phyloP scores from a whole-genome alignment of 2,888 invertebrate genomes.

The Drosophila multiciliata region DNA sequence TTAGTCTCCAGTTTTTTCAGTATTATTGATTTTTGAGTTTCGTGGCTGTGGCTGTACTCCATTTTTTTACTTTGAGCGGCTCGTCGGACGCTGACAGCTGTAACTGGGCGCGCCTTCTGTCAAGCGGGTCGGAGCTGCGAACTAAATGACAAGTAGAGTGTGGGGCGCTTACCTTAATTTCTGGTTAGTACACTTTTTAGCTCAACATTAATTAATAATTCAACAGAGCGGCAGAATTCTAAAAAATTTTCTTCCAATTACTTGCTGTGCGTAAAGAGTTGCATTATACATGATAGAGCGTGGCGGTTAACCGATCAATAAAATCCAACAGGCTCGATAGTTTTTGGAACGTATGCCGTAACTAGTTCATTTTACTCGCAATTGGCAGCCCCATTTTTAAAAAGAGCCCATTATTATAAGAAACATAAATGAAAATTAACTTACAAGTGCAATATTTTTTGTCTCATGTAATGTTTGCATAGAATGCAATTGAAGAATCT shows the following conservation, averaged over 20 bases:
- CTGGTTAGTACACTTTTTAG: constrained; percentile 66
- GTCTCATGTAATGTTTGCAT: background rate
- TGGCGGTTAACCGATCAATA: constrained; percentile 42
- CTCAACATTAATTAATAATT: constrained; percentile 70
- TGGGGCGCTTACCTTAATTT: constrained; percentile 59
- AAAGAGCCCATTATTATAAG: background rate
- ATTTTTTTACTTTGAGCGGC: constrained; percentile 51
- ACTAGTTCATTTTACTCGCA: constrained; percentile 2
- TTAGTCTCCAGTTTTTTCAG: constrained; percentile 35
- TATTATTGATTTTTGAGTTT: constrained; percentile 74
- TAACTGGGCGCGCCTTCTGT: constrained; percentile 13
- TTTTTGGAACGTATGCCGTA: background rate
- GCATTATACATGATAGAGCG: constrained; percentile 38
- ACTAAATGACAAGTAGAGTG: constrained; percentile 4
- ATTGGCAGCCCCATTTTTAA: constrained; percentile 8
- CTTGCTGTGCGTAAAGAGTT: constrained; percentile 45
- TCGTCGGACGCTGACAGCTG: constrained; percentile 35
- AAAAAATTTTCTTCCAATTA: constrained; percentile 54
- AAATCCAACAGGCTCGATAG: constrained; percentile 12
- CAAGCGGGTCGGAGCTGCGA: background rate
- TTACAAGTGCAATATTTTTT: background rate
- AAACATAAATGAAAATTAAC: constrained; percentile 4
- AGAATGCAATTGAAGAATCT: background rate
- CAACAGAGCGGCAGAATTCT: constrained; percentile 52
- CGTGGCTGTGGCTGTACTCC: constrained; percentile 75